Evolutionary conservation across 2,797 vertebrate genomes (phyloP), one percentile per base, ranked within the genome.

Genomic region (Coregonus ussuriensis): DNA sequence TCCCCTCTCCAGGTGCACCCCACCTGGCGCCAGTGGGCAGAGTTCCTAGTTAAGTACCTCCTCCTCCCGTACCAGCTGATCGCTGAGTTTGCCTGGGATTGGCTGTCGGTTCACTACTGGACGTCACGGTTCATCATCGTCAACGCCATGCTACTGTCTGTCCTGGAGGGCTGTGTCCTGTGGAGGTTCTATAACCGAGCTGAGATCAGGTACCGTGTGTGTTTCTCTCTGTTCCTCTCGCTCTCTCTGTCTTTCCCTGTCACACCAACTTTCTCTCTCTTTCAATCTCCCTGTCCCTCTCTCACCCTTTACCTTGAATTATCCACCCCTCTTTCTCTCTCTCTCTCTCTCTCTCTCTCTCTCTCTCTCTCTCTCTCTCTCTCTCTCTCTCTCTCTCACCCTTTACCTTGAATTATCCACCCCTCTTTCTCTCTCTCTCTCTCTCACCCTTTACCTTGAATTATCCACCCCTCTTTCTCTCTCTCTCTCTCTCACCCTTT

Each of bases 81-180:
- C 18, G 96, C 96, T 13, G 97, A 97, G 83, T 98, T 99, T 88
- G 96, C 97, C 4, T 98, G 97, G 97, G 95, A 97, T 87, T 99
- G 97, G 97, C 85, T 98, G 73, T 93, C 95, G 0, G 91, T 96
- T 71, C 98, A 99, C 81, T 98, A 97, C 88, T 99, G 98, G 97
- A 98, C 96, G 0, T 97, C 97, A 0, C 95, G 96, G 68, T 96
- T 97, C 86, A 94, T 98, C 83, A 97, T 98, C 6, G 94, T 97
- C 33, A 97, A 97, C 31, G 94, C 97, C 80, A 94, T 97, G 94
- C 82, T 98, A 69, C 95, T 98, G 18, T 96, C 97, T 0, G 92
- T 97, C 83, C 90, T 97, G 89, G 97, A 99, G 63, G 91, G 94
- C 52, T 92, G 95, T 33, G 91, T 95, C 4, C 92, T 98, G 76